Percentiles rank a stretch among this genome's conserved stretches.
These are phyloP conservation scores for Heliornis fulica DNA, from an alignment of 2,113 vertebrate species.

Conservation along the genomic window DNA sequence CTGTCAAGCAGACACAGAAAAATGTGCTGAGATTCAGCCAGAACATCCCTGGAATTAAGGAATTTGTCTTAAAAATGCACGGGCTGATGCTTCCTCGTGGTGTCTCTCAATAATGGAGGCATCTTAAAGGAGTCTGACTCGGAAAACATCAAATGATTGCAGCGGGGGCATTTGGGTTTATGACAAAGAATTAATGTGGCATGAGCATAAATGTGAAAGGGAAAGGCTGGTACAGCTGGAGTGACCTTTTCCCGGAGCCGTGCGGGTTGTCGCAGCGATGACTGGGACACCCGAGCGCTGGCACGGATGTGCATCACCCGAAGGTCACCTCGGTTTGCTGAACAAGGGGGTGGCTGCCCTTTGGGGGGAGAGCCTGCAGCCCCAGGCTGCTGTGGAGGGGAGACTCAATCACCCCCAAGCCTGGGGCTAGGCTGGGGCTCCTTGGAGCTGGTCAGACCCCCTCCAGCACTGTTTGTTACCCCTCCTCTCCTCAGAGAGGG, in stretches of 20 bases:
- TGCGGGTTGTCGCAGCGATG: background rate
- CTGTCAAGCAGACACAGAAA: constrained; percentile 49
- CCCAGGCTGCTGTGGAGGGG: background rate
- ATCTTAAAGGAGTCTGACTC: background rate
- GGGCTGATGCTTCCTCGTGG: background rate
- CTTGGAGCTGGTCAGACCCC: background rate
- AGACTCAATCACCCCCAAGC: accelerated
- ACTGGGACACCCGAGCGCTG: background rate
- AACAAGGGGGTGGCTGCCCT: background rate
- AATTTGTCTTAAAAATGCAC: background rate
- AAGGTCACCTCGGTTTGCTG: background rate
- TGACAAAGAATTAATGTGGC: constrained; percentile 12
- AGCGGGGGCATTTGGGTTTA: background rate
- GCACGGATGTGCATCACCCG: background rate
- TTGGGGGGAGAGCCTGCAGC: accelerated
- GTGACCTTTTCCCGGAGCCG: constrained; percentile 40
- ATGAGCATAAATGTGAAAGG: constrained; percentile 34
- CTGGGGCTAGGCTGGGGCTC: background rate
- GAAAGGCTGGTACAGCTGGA: constrained; percentile 2
- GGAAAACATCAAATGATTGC: background rate
- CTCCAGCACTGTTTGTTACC: background rate
- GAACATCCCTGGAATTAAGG: background rate
- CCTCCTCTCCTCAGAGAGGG: background rate
- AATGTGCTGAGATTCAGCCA: background rate
- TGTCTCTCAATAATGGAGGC: background rate